Percentiles rank a stretch among this genome's conserved stretches.
phyloP scores from a whole-genome alignment of 2,113 vertebrate species.

The Ondatra zibethicus region DNA sequence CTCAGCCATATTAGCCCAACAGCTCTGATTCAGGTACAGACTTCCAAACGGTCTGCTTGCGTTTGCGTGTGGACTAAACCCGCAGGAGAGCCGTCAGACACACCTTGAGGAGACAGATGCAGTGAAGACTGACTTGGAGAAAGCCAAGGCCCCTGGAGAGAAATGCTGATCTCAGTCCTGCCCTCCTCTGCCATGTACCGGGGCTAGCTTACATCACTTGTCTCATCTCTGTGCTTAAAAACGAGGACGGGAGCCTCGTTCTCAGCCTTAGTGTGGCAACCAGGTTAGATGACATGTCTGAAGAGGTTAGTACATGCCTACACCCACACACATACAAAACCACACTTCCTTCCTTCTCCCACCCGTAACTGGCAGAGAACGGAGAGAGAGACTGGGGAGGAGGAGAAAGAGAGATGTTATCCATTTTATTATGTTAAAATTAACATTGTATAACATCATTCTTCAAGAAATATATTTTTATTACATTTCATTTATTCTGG shows the following conservation, averaged over 20 bases:
- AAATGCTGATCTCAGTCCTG: background rate
- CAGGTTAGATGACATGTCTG: background rate
- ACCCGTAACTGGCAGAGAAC: rapidly evolving
- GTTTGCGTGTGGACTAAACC: background rate
- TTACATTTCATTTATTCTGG: background rate
- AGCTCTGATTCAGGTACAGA: background rate
- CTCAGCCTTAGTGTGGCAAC: background rate
- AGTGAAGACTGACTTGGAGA: background rate
- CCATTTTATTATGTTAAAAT: slow-evolving; percentile 3
- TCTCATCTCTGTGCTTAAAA: background rate
- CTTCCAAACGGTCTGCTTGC: background rate
- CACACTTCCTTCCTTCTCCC: background rate
- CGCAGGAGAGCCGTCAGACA: background rate
- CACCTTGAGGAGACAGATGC: background rate
- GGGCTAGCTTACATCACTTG: background rate
- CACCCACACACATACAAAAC: background rate
- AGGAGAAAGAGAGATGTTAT: background rate
- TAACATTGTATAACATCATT: background rate
- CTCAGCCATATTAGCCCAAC: background rate
- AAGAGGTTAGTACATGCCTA: background rate
- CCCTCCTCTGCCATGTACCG: background rate
- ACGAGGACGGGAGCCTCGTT: background rate
- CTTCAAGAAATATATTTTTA: background rate
- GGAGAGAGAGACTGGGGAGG: background rate
- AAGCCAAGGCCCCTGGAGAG: background rate